Conservation (phyloP, 2,113 vertebrate species). For the Peromyscus maniculatus region DNA sequence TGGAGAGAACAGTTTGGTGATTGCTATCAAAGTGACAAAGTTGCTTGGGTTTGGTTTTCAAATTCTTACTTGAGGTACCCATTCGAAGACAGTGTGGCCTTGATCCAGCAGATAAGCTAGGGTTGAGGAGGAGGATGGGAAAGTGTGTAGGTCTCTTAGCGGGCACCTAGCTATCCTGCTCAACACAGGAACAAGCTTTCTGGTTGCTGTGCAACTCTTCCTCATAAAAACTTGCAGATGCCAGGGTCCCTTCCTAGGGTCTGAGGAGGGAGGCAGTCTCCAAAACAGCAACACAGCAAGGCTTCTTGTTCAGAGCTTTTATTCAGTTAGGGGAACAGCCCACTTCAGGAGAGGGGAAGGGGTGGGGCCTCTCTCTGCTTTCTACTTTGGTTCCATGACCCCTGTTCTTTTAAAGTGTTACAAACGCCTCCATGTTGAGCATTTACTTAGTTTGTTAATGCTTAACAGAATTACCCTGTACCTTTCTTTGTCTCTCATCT, state of each 20-base stretch:
- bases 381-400: neutral
- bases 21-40: slow-evolving; percentile 43
- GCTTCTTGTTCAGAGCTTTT: neutral
- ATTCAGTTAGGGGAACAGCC: neutral
- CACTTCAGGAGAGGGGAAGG: neutral
- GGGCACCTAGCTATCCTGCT: neutral
- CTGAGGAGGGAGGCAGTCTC: neutral
- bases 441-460: neutral
- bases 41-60: slow-evolving; percentile 56
- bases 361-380: neutral
- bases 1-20: neutral
- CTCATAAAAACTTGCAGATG: neutral
- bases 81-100: slow-evolving; percentile 39
- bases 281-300: neutral
- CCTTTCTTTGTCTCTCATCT: neutral
- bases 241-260: too few species aligned
- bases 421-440: neutral
- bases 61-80: slow-evolving; percentile 34
- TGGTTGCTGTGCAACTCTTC: neutral
- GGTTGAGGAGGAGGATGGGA: neutral
- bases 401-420: neutral
- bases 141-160: neutral
- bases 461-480: neutral
- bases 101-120: neutral
- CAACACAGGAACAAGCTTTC: neutral